Conservation (phyloP, 1,140 invertebrate genomes). For the Cepaea nemoralis region DNA sequence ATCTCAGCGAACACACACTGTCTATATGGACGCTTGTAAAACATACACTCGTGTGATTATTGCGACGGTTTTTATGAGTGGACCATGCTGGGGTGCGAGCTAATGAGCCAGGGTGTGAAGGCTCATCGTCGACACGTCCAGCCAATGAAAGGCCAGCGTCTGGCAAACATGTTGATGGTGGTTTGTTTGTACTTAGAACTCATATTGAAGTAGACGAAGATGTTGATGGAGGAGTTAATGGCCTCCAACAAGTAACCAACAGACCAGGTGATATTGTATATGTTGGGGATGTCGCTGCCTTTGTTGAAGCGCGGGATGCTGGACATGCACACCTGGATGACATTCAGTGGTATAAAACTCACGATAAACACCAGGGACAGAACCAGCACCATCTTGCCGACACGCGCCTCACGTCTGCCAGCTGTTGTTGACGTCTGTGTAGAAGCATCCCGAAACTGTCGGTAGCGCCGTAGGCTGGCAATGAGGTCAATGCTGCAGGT, state of each 20-base stretch:
- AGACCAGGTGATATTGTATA: neutral
- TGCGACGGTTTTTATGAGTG: too few species aligned
- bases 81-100: too few species aligned
- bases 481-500: neutral
- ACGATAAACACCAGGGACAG: neutral
- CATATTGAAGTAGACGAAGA: slow-evolving; percentile 1
- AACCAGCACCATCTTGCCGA: neutral
- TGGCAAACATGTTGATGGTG: neutral
- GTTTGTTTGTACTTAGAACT: neutral
- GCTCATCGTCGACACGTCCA: too few species aligned
- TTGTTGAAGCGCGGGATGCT: neutral
- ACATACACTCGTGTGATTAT: too few species aligned
- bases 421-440: neutral
- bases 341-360: neutral
- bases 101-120: too few species aligned
- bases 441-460: neutral
- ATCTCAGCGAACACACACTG: too few species aligned
- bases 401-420: neutral
- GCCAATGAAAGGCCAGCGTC: neutral
- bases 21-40: too few species aligned
- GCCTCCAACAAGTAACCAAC: neutral
- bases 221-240: neutral
- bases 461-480: neutral
- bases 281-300: neutral
- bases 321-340: neutral